Evolutionary conservation across 2,888 invertebrate genomes (phyloP).

Genomic region (Lucinisca nassula): DNA sequence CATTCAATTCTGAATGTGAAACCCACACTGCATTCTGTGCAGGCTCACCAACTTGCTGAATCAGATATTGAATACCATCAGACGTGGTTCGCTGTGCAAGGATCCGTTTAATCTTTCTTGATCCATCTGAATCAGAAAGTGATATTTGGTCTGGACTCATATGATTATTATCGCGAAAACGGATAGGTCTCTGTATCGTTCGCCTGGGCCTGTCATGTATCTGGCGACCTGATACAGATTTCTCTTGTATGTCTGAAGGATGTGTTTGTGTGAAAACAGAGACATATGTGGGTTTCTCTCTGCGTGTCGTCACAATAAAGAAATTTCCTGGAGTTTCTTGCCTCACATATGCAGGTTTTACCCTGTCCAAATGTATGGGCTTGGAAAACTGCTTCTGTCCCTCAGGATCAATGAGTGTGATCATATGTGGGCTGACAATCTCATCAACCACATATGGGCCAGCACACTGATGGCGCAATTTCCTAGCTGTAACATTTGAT

Average conservation of each 20-base stretch:
- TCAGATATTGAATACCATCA: neutral
- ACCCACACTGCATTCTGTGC: neutral
- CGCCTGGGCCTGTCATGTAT: neutral
- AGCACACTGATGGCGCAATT: constrained; percentile 16
- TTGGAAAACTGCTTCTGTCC: neutral
- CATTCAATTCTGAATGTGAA: neutral
- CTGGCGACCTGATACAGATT: neutral
- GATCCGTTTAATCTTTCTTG: neutral
- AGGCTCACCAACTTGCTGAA: neutral
- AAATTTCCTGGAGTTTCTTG: constrained; percentile 24
- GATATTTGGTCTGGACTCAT: neutral
- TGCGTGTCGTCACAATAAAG: neutral
- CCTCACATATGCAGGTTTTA: constrained; percentile 41
- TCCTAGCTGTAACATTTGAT: constrained; percentile 21
- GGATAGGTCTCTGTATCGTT: neutral
- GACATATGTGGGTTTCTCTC: too few relatives aligned
- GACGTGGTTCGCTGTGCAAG: neutral
- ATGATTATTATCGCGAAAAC: neutral
- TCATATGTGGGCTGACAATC: constrained; percentile 23
- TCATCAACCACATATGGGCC: constrained; percentile 31
- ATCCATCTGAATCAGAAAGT: neutral
- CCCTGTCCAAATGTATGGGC: constrained; percentile 48
- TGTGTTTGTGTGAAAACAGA: too few relatives aligned
- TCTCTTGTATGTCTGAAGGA: neutral
- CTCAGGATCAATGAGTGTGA: neutral